Base-by-base conservation (phyloP, 1,140 invertebrate genomes). In the Dendroctonus ponderosae region DNA sequence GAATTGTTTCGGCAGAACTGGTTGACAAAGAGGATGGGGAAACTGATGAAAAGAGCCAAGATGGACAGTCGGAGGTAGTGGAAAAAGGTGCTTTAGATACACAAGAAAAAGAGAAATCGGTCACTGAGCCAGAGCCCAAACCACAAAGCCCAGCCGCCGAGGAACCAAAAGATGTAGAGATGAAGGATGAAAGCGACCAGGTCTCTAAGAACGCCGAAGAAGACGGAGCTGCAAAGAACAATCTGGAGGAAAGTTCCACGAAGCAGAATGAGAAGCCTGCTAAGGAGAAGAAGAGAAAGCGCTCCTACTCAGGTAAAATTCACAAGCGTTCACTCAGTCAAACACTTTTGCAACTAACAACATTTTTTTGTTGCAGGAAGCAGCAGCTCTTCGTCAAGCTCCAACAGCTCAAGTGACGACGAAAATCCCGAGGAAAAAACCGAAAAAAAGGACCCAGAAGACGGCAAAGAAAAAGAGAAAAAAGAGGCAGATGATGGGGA, bases 361-460 rank as follows among this genome's bases (percentile, higher is more conserved):
- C 3, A 26, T 2, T 2, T 26, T 26, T 26, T 26, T 26, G 26
- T 26, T 26, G 26, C 26, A 26, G 26, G 26, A 26, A 79, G 75
- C 57, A 79, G 75, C 62, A 78, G 77, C 66, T 74, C 75, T 58
- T 78, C 77, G 5, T 79, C 75, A 6, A 76, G 77, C 11, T 75
- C 74, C 56, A 76, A 71, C 52, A 79, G 78, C 53, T 78, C 79
- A 9, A 65, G 70, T 14, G 67, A 72, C 7, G 72, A 71, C 5
- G 77, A 75, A 61, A 74, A 72, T 39, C 70, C 62, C 9, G 8
- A 14, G 7, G 61, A 48, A 41, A 70, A 64, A 43, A 61, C 69
- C 44, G 72, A 75, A 5, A 76, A 79, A 62, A 53, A 62, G n/a
- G 50, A 51, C 3, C 60, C 66, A 37, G 46, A 67, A 40, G 54